Evolutionary conservation across 2,797 vertebrate genomes (phyloP).

Genomic region (Melanotaenia parkinsoni): DNA sequence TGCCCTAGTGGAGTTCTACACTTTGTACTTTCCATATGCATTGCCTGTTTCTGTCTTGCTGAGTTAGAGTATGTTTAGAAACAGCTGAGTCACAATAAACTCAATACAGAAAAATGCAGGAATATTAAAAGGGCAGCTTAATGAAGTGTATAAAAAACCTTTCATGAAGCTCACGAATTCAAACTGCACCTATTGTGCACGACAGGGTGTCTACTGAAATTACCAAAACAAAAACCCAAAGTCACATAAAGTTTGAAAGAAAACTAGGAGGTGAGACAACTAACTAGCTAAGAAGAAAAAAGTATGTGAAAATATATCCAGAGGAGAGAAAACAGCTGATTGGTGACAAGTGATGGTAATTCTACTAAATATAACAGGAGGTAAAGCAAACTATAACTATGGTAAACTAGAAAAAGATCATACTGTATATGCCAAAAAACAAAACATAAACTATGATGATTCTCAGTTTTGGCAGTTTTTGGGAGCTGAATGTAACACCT

Average conservation of each 20-base stretch:
- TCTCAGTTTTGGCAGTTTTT: no score
- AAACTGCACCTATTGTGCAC: background rate
- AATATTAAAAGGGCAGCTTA: background rate
- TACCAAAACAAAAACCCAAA: no score
- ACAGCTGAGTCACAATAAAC: constrained; percentile 18
- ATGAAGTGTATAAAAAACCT: background rate
- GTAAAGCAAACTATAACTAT: no score
- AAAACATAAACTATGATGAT: no score
- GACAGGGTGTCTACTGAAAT: no score
- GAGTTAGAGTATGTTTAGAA: constrained; percentile 19
- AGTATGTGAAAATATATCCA: background rate
- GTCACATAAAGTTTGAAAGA: background rate
- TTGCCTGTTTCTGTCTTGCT: constrained; percentile 20
- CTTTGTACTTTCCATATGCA: constrained; percentile 2
- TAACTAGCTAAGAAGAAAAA: background rate
- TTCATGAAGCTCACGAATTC: background rate
- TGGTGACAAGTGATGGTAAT: no score
- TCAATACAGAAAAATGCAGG: background rate
- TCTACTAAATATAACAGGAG: no score
- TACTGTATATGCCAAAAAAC: no score
- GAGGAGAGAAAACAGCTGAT: background rate
- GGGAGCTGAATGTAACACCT: no score
- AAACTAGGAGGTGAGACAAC: background rate
- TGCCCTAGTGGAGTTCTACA: constrained; percentile 28
- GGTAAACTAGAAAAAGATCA: no score